Evolutionary conservation across 2,113 vertebrate genomes (phyloP).

Genomic region (Cepphus grylle): DNA sequence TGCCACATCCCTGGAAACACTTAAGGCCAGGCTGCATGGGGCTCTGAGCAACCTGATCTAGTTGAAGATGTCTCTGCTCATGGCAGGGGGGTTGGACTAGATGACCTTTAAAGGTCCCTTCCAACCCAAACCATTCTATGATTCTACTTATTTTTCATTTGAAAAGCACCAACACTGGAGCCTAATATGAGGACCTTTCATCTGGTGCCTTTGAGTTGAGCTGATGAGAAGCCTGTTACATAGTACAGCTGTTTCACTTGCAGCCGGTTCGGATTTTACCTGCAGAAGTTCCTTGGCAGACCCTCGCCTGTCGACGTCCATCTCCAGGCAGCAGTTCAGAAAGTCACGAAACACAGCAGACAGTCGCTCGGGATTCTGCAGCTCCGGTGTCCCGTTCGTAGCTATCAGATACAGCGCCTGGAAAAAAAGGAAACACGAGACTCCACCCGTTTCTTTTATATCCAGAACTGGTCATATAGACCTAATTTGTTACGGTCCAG

Average conservation of each 20-base stretch:
- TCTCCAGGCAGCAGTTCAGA: constrained; percentile 96
- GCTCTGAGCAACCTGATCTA: too few relatives aligned
- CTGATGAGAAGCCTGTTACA: rapidly evolving
- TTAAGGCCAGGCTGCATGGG: rapidly evolving
- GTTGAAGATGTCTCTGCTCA: not conserved
- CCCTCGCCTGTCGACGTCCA: constrained; percentile 96
- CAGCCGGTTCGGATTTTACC: constrained; percentile 63
- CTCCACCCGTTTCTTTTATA: not conserved
- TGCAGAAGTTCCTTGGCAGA: constrained; percentile 97
- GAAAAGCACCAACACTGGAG: not conserved
- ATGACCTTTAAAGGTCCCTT: not conserved
- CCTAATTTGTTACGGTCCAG: not conserved
- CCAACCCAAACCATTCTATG: not conserved
- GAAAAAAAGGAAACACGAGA: not conserved
- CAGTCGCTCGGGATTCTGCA: constrained; percentile 95
- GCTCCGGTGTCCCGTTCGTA: constrained; percentile 95
- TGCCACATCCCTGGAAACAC: not conserved
- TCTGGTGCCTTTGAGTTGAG: not conserved
- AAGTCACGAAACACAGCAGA: constrained; percentile 96
- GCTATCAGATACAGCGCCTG: constrained; percentile 98
- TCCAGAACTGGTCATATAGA: rapidly evolving
- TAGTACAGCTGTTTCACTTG: not conserved
- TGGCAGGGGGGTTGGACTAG: not conserved
- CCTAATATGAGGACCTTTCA: rapidly evolving
- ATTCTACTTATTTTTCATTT: not conserved